Conservation (phyloP, 2,113 vertebrate genomes). For the Ardeotis arabs region DNA sequence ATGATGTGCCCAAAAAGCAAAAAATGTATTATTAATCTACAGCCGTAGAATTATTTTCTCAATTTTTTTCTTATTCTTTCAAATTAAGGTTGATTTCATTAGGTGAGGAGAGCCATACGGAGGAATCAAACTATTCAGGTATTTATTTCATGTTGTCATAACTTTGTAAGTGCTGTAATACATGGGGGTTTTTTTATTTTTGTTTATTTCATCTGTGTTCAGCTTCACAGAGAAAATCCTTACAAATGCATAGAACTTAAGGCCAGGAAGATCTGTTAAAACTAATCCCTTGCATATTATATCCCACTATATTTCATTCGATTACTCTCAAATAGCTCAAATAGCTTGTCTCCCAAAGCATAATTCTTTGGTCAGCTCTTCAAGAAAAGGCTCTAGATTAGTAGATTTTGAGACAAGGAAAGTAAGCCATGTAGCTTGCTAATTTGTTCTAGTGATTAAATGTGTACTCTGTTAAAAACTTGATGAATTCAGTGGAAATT, state of each 20-base stretch:
- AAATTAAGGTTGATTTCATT: slow-evolving; percentile 88
- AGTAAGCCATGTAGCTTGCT: not conserved
- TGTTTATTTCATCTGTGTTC: not conserved
- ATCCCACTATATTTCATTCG: not conserved
- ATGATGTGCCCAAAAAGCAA: not conserved
- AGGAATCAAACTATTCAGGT: slow-evolving; percentile 78
- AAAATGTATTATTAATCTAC: not conserved
- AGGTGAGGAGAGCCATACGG: slow-evolving; percentile 77
- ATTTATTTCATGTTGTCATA: slow-evolving; percentile 34
- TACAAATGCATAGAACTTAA: not conserved
- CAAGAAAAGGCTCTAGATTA: not conserved
- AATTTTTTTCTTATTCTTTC: slow-evolving; percentile 5
- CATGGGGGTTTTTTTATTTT: not conserved
- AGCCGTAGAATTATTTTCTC: not conserved
- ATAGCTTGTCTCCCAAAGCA: not conserved
- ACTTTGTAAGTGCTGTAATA: not conserved
- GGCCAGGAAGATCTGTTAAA: not conserved
- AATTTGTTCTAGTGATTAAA: not conserved
- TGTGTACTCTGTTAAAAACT: not conserved
- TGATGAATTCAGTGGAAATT: not conserved
- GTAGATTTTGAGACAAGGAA: not conserved
- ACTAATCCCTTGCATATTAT: not conserved
- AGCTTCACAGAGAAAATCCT: not conserved
- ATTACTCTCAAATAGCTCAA: not conserved
- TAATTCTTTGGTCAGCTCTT: not conserved